These are phyloP conservation scores for Alauda arvensis DNA, from an alignment of 2,797 vertebrate species.

Conservation along the genomic window DNA sequence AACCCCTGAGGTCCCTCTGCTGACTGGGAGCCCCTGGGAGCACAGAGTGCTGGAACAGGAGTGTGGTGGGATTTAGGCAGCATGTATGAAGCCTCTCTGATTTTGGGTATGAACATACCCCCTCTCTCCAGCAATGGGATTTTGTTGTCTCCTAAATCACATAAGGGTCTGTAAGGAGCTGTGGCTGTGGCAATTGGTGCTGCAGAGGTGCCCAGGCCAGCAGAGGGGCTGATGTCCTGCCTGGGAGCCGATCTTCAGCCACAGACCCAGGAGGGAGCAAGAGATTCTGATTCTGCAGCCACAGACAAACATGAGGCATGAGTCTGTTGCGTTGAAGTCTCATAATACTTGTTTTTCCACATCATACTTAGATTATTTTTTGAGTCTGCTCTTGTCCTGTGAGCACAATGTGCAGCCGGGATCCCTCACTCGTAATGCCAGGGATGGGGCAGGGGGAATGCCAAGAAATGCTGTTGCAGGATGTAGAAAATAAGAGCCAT, in stretches of 20 bases:
- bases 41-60: fast-evolving
- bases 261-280: neutral
- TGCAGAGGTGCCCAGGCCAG: neutral
- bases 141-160: neutral
- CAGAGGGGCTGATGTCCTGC: neutral
- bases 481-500: neutral
- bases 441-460: neutral
- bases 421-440: neutral
- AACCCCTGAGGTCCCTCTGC: neutral
- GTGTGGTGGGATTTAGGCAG: neutral
- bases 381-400: neutral
- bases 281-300: neutral
- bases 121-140: neutral
- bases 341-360: neutral
- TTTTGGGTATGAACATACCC: neutral
- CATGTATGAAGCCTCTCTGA: neutral
- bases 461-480: neutral
- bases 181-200: neutral
- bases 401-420: neutral
- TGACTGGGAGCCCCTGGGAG: too few relatives aligned
- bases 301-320: neutral
- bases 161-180: neutral
- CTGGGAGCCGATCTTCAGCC: neutral
- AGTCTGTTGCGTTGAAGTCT: neutral
- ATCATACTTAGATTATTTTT: neutral